A percentile compares a stretch with the other conserved stretches of the same genome.
phyloP scores from a whole-genome alignment of 1,140 invertebrate species.

The Aphis craccivora region DNA sequence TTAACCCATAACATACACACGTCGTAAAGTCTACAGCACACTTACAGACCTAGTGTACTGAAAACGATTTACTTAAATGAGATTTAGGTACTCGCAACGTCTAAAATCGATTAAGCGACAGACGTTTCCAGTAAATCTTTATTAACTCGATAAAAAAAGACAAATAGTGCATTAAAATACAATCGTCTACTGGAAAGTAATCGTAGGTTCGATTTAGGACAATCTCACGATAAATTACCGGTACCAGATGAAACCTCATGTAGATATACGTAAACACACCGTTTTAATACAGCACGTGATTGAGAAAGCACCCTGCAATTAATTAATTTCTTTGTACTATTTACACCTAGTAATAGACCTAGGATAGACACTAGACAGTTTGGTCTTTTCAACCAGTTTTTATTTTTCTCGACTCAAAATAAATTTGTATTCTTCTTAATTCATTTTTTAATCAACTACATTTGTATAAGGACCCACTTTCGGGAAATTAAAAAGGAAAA shows the following conservation, averaged over 20 bases:
- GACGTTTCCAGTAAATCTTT: neutral
- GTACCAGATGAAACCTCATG: neutral
- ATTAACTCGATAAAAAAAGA: conserved; percentile 6
- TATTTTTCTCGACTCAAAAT: neutral
- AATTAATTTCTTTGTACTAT: neutral
- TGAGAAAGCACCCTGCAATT: neutral
- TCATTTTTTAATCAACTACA: conserved; percentile 47
- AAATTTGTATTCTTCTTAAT: conserved; percentile 30
- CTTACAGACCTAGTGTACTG: no score
- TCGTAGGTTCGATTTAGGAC: neutral
- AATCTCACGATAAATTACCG: neutral
- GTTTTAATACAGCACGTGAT: neutral
- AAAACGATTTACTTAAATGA: neutral
- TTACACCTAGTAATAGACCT: neutral
- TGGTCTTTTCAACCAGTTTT: neutral
- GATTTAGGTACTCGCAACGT: neutral
- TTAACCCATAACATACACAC: neutral
- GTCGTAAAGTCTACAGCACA: no score
- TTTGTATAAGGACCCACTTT: conserved; percentile 41
- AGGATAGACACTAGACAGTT: neutral
- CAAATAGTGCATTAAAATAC: neutral
- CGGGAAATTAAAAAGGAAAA: conserved; percentile 52
- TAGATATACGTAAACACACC: neutral
- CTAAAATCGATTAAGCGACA: neutral
- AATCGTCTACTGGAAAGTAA: neutral